Evolutionary conservation across 2,113 vertebrate species (phyloP), one percentile per base, ranked within the genome.

Genomic region (Stigmatopora argus): DNA sequence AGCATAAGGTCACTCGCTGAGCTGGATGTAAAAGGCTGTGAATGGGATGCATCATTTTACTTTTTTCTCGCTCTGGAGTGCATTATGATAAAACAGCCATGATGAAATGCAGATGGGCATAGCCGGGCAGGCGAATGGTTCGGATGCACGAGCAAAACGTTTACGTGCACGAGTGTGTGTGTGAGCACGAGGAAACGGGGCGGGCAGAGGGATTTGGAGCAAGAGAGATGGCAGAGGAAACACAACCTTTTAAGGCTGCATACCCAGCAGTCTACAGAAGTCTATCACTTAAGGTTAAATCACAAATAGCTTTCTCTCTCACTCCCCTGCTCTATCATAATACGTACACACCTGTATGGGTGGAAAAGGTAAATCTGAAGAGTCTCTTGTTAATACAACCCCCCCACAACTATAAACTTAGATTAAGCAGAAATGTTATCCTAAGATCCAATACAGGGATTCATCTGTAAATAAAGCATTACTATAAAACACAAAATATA

Each of bases 161-260:
- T 62, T 64, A 62, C 5, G 53, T 7, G 15, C 4, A 15, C 18
- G 55, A 0, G 18, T 13, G 18, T 13, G 10, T 19, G 38, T 41
- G 58, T n/a, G n/a, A 2, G 38, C 18, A 15, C 2, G 34, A 53
- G 34, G 53, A 52, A 53, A 21, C 17, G 1, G 34, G 18, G 23
- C 13, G n/a, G 67, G 73, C 26, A 11, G 72, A 74, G 64, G 71
- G 44, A 53, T 21, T 65, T 44, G 21, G 67, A 64, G 74, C 45
- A 69, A 56, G 78, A 52, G 78, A 46, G 70, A 82, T 85, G 82
- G 78, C 79, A 83, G 74, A 68, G 79, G 80, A 87, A 88, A 84
- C 83, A 83, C 80, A 86, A 83, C 90, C 90, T 90, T 92, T 92
- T 91, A 92, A 90, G 90, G 91, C 75, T 80, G 85, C 88, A 88